Percentiles rank a stretch among this genome's conserved stretches.
These are phyloP conservation scores for Murina feae DNA, from an alignment of 2,113 vertebrate genomes.

Conservation along the genomic window DNA sequence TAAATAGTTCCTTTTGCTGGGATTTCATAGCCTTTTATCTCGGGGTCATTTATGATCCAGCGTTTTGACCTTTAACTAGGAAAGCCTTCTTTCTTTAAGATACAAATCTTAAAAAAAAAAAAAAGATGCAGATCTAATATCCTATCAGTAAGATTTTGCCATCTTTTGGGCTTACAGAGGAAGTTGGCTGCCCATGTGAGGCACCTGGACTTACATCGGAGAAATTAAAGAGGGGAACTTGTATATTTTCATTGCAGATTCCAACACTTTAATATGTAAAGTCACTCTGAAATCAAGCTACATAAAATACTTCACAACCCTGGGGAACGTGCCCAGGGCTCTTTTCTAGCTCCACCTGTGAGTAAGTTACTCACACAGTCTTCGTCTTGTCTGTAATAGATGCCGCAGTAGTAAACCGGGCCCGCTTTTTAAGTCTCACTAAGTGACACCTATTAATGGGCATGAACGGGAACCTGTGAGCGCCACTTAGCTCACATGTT, in stretches of 20 bases:
- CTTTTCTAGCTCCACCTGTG: not conserved
- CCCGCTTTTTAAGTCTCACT: not conserved
- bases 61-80: not conserved
- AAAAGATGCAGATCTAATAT: not conserved
- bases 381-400: not conserved
- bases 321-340: not conserved
- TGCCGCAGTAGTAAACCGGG: not conserved
- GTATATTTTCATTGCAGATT: not conserved
- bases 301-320: not conserved
- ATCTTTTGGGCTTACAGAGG: not conserved
- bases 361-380: not conserved
- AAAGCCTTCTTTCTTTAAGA: not conserved
- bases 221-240: not conserved
- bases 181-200: not conserved
- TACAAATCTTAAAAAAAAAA: not conserved
- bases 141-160: not conserved
- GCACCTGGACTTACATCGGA: not conserved
- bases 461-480: not conserved
- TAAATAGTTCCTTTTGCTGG: not conserved
- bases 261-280: not conserved
- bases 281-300: not conserved
- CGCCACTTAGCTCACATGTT: too few relatives aligned
- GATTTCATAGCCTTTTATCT: not conserved
- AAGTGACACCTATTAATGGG: not conserved
- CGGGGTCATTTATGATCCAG: not conserved